These are phyloP conservation scores for Drosophila ogumai DNA, from an alignment of 1,140 invertebrate genomes.

Conservation along the genomic window DNA sequence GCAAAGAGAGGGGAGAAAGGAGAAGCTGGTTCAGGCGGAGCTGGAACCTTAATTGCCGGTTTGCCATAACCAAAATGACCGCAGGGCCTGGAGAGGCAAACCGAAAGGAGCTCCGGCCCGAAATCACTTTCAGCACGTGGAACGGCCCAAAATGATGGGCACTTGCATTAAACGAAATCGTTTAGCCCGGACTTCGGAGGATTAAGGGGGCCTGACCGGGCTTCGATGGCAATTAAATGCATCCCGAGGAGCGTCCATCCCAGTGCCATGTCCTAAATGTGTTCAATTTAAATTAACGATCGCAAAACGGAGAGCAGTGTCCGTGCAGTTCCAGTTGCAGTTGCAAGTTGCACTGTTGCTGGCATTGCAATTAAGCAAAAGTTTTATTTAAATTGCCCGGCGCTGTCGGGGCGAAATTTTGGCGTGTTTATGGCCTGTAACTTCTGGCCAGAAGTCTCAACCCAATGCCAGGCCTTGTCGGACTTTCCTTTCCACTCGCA, in stretches of 20 bases:
- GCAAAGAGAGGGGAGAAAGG: neutral
- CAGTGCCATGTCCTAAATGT: slow-evolving; percentile 77
- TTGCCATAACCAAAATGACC: slow-evolving; percentile 74
- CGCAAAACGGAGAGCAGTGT: slow-evolving; percentile 50
- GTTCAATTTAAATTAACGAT: slow-evolving; percentile 84
- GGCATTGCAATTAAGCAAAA: slow-evolving; percentile 79
- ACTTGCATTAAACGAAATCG: slow-evolving; percentile 82
- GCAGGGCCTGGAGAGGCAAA: slow-evolving; percentile 24
- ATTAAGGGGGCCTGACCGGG: neutral
- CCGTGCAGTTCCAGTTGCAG: slow-evolving; percentile 18
- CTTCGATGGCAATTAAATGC: slow-evolving; percentile 69
- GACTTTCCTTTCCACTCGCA: slow-evolving; percentile 42
- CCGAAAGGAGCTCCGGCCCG: slow-evolving; percentile 11
- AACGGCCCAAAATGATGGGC: slow-evolving; percentile 74
- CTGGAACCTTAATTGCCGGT: slow-evolving; percentile 70
- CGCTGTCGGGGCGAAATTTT: slow-evolving; percentile 50
- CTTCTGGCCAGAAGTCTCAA: slow-evolving; percentile 33
- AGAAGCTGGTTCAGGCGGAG: neutral
- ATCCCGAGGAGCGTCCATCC: slow-evolving; percentile 31
- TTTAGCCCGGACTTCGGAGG: slow-evolving; percentile 51
- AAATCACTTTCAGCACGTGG: slow-evolving; percentile 79
- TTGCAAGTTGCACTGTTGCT: slow-evolving; percentile 49
- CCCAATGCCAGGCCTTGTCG: neutral
- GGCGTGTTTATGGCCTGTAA: slow-evolving; percentile 65
- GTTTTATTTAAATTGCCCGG: slow-evolving; percentile 81